Base-by-base conservation (phyloP, 2,888 invertebrate species). In the Diarsia dahlii region DNA sequence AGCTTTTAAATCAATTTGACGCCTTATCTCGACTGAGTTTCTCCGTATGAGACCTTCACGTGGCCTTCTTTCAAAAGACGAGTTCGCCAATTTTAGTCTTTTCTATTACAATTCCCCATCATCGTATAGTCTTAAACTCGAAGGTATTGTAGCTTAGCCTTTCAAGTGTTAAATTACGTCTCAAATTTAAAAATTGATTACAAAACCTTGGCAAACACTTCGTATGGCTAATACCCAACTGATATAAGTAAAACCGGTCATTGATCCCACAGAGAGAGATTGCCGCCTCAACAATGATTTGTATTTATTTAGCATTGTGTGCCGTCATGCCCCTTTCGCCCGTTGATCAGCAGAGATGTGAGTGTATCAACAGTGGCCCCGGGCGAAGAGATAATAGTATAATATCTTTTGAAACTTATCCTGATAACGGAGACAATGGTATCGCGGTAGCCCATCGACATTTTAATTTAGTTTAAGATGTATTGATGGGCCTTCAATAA, bases 261-360 rank as follows among this genome's bases (percentile, higher is more conserved):
- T 74, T 79, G 83, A 74, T 58, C 81, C 70, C 64, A 69, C 64
- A 76, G 65, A 87, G 71, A 79, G 67, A 83, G 78, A 76, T 80
- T 74, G 81, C 81, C 77, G 86, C 74, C 70, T 82, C 85, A 64
- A 79, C 83, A 83, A 83, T 86, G 87, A 86, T 79, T 87, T 76
- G 83, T 85, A 80, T 85, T 87, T 86, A 86, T 85, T 86, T 85
- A 78, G 79, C 77, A 80, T 82, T 87, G 74, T 87, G 87, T 87
- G 73, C 63, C 76, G 85, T 85, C 85, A 87, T 78, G 82, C 66
- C n/a, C 70, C 75, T 82, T 82, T 87, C 76, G 77, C 75, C 74
- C 63, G 72, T 68, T 76, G 70, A 56, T 65, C 72, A 72, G 65
- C 48, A 68, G 70, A 71, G 58, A 69, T 71, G 52, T 74, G 65